A percentile compares a stretch with the other conserved stretches of the same genome.
phyloP scores from a whole-genome alignment of 2,888 invertebrate genomes.

The Nomada goodeniana region DNA sequence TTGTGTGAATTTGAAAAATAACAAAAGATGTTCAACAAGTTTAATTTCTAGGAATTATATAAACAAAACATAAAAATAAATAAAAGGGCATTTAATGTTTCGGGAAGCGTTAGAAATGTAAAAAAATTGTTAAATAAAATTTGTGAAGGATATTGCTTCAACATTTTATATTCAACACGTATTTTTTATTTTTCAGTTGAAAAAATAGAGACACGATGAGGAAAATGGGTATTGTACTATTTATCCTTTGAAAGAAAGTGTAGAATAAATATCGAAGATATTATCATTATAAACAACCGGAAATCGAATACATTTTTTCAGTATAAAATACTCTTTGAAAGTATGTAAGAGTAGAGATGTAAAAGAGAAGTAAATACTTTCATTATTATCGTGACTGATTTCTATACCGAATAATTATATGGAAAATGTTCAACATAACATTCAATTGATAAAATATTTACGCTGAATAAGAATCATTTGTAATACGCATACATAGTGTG shows the following conservation, averaged over 20 bases:
- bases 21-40: too few relatives aligned
- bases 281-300: slow-evolving; percentile 39
- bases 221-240: slow-evolving; percentile 37
- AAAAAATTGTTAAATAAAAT: slow-evolving; percentile 9
- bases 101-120: neutral
- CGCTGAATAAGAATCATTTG: neutral
- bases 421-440: neutral
- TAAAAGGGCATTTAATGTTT: neutral
- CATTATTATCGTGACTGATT: slow-evolving; percentile 18
- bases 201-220: slow-evolving; percentile 45
- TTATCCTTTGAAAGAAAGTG: slow-evolving; percentile 24
- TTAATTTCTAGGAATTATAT: too few relatives aligned
- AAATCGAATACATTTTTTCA: slow-evolving; percentile 26
- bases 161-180: slow-evolving; percentile 48
- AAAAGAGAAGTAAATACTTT: slow-evolving; percentile 26
- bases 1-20: too few relatives aligned
- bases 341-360: neutral
- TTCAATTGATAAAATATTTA: neutral
- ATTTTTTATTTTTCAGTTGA: slow-evolving; percentile 51
- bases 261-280: slow-evolving; percentile 22
- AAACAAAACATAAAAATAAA: too few relatives aligned
- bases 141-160: slow-evolving; percentile 29
- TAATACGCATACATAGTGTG: neutral
- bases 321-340: slow-evolving; percentile 25
- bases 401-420: neutral